A percentile compares a stretch with the other conserved stretches of the same genome.
phyloP scores from a whole-genome alignment of 2,888 invertebrate genomes.

The Watsonalla cultraria region DNA sequence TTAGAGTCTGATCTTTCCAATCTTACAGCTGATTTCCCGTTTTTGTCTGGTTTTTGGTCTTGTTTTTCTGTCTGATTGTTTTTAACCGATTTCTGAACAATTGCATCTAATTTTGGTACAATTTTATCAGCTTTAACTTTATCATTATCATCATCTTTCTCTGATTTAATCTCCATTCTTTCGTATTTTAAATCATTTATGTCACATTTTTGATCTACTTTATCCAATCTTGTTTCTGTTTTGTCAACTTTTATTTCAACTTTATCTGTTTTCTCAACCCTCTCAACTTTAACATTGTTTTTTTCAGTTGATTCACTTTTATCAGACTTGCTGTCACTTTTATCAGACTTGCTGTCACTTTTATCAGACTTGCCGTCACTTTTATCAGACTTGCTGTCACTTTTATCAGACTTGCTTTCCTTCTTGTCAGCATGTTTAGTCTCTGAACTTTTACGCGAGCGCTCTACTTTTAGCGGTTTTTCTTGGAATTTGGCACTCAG shows the following conservation, averaged over 20 bases:
- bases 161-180: constrained; percentile 5
- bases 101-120: constrained; percentile 12
- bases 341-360: constrained; percentile 23
- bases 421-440: constrained; percentile 45
- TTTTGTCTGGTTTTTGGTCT: constrained; percentile 12
- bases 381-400: constrained; percentile 27
- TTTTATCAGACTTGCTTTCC: constrained; percentile 18
- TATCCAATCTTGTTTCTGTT: constrained; percentile 11
- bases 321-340: constrained; percentile 21
- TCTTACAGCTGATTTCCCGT: constrained; percentile 14
- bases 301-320: constrained; percentile 12
- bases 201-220: constrained; percentile 12
- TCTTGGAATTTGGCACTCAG: constrained; percentile 66
- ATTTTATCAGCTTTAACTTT: no score
- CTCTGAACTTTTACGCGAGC: constrained; percentile 55
- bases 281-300: constrained; percentile 2
- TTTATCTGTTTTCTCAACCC: constrained; percentile 27
- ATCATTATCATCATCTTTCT: constrained; percentile 1
- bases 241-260: constrained; percentile 19
- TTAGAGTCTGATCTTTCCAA: constrained; percentile 21
- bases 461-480: constrained; percentile 52
- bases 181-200: constrained; percentile 3
- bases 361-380: constrained; percentile 29
- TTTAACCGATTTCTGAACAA: constrained; percentile 10
- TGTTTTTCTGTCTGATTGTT: constrained; percentile 9